Conservation (phyloP, 35 echinoderm and acorn worm species). For the Heliocidaris tuberculata region DNA sequence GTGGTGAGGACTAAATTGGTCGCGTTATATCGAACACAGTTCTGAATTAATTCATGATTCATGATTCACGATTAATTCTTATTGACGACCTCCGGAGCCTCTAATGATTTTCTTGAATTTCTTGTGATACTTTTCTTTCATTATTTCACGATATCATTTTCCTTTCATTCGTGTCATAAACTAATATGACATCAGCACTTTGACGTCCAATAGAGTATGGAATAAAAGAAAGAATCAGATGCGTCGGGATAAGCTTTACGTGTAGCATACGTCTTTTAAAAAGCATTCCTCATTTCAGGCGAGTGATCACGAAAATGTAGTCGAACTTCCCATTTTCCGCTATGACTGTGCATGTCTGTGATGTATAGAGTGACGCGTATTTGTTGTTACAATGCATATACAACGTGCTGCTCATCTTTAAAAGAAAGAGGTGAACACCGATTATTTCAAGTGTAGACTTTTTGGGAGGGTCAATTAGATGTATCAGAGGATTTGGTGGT, state of each 20-base stretch:
- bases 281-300: neutral
- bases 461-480: neutral
- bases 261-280: neutral
- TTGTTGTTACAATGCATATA: neutral
- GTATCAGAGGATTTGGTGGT: constrained; percentile 9
- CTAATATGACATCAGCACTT: neutral
- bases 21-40: neutral
- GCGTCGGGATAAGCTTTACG: neutral
- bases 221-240: neutral
- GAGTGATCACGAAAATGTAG: neutral
- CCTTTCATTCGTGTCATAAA: neutral
- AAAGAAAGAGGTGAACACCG: neutral
- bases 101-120: neutral
- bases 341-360: neutral
- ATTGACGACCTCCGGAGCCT: neutral
- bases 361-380: neutral
- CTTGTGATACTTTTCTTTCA: neutral
- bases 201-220: neutral
- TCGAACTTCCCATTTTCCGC: neutral
- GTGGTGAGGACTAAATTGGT: neutral
- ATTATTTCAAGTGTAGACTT: neutral
- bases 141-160: neutral
- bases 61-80: too few species aligned
- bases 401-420: neutral
- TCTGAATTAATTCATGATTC: neutral